phyloP scores from a whole-genome alignment of 2,888 invertebrate species.

The Eudiplozoon nipponicum region DNA sequence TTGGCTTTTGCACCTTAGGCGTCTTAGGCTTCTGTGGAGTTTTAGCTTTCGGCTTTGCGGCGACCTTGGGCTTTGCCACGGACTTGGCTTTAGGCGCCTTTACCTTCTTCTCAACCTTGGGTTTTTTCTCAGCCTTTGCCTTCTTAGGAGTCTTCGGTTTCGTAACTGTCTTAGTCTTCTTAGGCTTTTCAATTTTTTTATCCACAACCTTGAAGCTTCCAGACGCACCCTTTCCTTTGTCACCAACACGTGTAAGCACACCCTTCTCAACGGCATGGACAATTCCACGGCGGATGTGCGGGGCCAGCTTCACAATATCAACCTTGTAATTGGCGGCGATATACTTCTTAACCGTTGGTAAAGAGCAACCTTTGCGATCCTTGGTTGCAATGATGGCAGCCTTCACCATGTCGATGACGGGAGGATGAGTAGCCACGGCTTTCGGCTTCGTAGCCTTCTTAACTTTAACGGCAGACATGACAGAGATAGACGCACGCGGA shows the following conservation, averaged over 20 bases:
- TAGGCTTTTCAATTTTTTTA: not conserved
- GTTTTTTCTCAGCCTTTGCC: slow-evolving; percentile 14
- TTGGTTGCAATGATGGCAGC: slow-evolving; percentile 27
- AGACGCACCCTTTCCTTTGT: slow-evolving; percentile 21
- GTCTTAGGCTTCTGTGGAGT: no score
- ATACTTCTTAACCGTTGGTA: slow-evolving; percentile 35
- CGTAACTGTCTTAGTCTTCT: slow-evolving; percentile 15
- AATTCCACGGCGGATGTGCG: slow-evolving; percentile 34
- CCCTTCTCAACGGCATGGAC: slow-evolving; percentile 32
- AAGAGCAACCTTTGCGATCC: slow-evolving; percentile 33
- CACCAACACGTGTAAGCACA: slow-evolving; percentile 19
- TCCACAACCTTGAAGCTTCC: slow-evolving; percentile 20
- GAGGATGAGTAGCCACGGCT: slow-evolving; percentile 28
- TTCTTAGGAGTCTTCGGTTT: slow-evolving; percentile 15
- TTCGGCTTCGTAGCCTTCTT: slow-evolving; percentile 17
- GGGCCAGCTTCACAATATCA: slow-evolving; percentile 33
- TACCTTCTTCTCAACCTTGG: slow-evolving; percentile 11
- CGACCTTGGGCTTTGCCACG: no score
- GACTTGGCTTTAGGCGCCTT: slow-evolving; percentile 8
- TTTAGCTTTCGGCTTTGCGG: slow-evolving; percentile 10
- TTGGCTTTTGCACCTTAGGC: slow-evolving; percentile 10
- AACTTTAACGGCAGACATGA: no score
- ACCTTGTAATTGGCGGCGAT: slow-evolving; percentile 34
- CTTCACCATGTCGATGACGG: slow-evolving; percentile 33
- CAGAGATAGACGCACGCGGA: no score